These are phyloP conservation scores for Pseudomyrmex flavicornis DNA, from an alignment of 1,140 invertebrate genomes.

Conservation along the genomic window DNA sequence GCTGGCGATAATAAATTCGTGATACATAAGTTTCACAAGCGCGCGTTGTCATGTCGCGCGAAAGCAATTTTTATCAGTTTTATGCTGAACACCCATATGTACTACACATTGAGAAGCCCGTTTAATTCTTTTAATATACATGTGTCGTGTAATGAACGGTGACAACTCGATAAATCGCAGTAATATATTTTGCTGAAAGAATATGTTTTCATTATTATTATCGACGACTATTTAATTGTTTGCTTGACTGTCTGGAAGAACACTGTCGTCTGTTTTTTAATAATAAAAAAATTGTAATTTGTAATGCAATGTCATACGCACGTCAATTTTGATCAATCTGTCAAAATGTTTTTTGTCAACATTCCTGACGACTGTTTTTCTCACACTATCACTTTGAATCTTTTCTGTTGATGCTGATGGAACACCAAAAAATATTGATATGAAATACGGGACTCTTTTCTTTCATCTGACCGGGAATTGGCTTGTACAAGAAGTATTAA, in stretches of 20 bases:
- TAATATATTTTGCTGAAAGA: conserved; percentile 16
- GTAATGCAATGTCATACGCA: not conserved
- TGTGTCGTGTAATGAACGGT: conserved; percentile 39
- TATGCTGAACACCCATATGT: conserved; percentile 71
- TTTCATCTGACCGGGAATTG: conserved; percentile 47
- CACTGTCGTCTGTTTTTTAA: too few species aligned
- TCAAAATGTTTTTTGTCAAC: not conserved
- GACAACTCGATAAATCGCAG: conserved; percentile 48
- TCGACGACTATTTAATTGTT: not conserved
- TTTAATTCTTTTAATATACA: conserved; percentile 42
- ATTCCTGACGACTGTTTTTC: not conserved
- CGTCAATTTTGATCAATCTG: not conserved
- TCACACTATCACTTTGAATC: not conserved
- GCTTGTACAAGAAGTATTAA: conserved; percentile 61
- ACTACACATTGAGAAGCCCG: conserved; percentile 8
- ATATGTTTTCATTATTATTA: not conserved
- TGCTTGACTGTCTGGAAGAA: too few species aligned
- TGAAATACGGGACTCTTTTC: not conserved
- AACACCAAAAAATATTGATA: conserved; percentile 27
- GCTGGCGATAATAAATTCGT: conserved; percentile 64
- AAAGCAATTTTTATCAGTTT: conserved; percentile 42
- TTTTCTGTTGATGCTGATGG: not conserved
- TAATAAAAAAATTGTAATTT: not conserved
- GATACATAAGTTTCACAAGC: conserved; percentile 69
- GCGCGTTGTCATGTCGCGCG: conserved; percentile 28